Base-by-base conservation (phyloP, 2,797 vertebrate genomes). In the Bryconaethiops microstoma region DNA sequence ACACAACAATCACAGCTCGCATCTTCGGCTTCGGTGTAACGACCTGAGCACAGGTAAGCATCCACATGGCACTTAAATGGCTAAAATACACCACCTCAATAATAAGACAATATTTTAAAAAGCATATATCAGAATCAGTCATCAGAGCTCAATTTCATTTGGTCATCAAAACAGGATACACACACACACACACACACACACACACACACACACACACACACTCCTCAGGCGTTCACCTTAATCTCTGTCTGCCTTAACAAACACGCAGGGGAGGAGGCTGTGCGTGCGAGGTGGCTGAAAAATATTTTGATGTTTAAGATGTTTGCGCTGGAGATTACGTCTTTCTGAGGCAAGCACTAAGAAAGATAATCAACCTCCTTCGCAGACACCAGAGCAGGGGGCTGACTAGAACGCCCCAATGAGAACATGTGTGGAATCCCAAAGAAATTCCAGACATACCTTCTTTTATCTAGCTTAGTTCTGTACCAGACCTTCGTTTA, bases 381-480 rank as follows among this genome's bases (percentile, higher is more conserved):
- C 75, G 23, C 54, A 80, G 75, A 81, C 73, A 59, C 70, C 19
- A 48, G 48, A 83, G 72, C 65, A 9, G 55, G 17, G 80, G 21
- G 57, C 70, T 54, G 55, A 52, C 80, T 84, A 80, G 77, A 23
- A 71, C 73, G 42, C 78, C 76, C 40, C 82, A 90, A 91, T 86
- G 76, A 87, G 76, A 87, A 45, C 25, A 82, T 57, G 35, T 84
- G 73, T 74, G 70, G 77, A 83, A 86, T 86, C 86, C 86, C 25
- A 57, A 62, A 68, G 82, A 84, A 74, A 91, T 92, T 88, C 84
- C 70, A 70, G 52, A 69, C 81, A 89, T 91, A 90, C 78, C 84
- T 85, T 72, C 59, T 25, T 54, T n/a, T 86, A 76, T 50, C 68
- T 64, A 21, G 76, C 79, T 85, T 89, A 86, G 89, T 88, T 84